phyloP scores from a whole-genome alignment of 2,113 vertebrate genomes.

The Actenoides lindsayi region DNA sequence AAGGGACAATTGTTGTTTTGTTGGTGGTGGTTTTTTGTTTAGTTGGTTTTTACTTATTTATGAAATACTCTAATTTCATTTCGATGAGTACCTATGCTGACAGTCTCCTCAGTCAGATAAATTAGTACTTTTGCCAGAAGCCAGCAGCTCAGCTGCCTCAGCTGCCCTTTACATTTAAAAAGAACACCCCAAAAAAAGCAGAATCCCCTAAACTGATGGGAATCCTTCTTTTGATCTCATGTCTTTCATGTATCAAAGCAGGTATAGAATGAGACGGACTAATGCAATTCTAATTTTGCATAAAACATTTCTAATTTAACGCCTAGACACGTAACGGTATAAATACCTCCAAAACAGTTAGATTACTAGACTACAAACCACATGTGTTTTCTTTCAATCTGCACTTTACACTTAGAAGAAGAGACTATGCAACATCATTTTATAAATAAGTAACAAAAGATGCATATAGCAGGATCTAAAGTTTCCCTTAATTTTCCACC shows the following conservation, averaged over 20 bases:
- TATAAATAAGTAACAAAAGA: neutral
- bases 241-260: neutral
- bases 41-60: neutral
- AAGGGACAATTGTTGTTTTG: neutral
- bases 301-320: neutral
- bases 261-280: neutral
- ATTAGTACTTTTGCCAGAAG: neutral
- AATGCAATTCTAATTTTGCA: neutral
- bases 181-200: neutral
- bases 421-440: neutral
- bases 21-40: no score
- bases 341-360: neutral
- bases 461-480: neutral
- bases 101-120: neutral
- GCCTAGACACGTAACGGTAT: neutral
- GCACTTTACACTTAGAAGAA: neutral
- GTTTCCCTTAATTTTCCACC: neutral
- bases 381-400: neutral
- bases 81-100: neutral
- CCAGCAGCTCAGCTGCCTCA: neutral
- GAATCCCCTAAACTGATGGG: neutral
- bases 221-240: neutral
- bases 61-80: neutral
- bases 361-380: neutral
- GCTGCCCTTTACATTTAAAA: neutral